phyloP scores from a whole-genome alignment of 2,113 vertebrate genomes.

The Martes martes region DNA sequence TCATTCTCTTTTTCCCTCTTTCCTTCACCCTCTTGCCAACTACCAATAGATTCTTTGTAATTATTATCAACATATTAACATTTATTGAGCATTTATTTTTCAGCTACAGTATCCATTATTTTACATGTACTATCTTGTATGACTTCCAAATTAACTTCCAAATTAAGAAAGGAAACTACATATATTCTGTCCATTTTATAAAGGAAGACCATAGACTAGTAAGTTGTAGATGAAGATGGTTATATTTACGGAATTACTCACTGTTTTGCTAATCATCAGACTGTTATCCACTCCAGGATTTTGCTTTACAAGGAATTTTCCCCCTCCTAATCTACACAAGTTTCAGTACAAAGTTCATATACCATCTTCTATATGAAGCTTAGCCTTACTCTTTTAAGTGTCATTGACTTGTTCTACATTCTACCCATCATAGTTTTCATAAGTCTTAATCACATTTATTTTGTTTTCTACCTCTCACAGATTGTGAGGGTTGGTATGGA shows the following conservation, averaged over 20 bases:
- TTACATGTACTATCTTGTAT: not conserved
- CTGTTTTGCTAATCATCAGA: not conserved
- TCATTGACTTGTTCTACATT: not conserved
- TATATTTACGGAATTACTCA: not conserved
- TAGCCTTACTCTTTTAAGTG: not conserved
- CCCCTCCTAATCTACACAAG: not conserved
- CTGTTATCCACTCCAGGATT: not conserved
- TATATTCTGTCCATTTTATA: not conserved
- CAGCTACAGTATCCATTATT: not conserved
- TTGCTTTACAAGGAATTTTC: not conserved
- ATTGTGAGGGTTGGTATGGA: not conserved
- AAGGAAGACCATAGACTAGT: not conserved
- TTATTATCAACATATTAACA: not conserved
- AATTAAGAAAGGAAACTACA: not conserved
- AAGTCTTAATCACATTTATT: not conserved
- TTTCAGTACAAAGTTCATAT: not conserved
- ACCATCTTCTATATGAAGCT: not conserved
- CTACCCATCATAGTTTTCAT: not conserved
- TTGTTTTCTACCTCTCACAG: not conserved
- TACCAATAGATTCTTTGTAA: not conserved
- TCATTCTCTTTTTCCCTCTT: not conserved
- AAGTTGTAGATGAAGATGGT: not conserved
- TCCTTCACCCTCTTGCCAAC: not conserved
- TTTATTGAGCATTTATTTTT: not conserved
- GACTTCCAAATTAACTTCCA: not conserved